Evolutionary conservation across 2,888 invertebrate genomes (phyloP), one percentile per base, ranked within the genome.

Genomic region (Actias luna): DNA sequence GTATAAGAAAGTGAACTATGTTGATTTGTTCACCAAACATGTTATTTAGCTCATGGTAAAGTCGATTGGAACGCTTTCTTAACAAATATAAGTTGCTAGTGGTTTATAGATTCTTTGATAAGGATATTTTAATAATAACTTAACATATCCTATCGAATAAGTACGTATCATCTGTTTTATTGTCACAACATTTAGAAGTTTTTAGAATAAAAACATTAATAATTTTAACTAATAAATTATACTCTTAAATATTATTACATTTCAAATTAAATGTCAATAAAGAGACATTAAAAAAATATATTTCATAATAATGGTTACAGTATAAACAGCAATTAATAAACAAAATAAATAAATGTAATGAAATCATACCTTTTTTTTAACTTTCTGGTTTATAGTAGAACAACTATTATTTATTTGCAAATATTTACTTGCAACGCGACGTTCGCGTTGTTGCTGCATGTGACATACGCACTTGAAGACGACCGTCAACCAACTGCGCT

Each of bases 401-500:
- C 27, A 27, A 16, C 5, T 14, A 52, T 12, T 52, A 27, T 52
- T 27, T 52, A 55, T 55, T n/a, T 16, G 16, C n/a, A 29, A 52
- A 27, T 25, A 22, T 14, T 50, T 25, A 12, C 25, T 50, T 8
- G 8, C 33, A 33, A 33, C 8, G 22, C 46, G 46, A 50, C 46
- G 46, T 50, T 33, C 42, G 18, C 18, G 42, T 42, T 8, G 5
- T 7, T 42, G 42, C 42, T 52, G 52, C 27, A 5, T 27, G 52
- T 29, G 22, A 16, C 55, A 29, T 16, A 29, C 55, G 67, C 63
- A 68, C 67, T 65, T 66, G 62, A 55, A 65, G 65, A 63, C 58
- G 65, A 64, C 65, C 65, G 66, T 64, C 70, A 67, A 73, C 75
- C 16, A 29, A 52, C 55, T 55, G 55, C 73, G 69, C 66, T 69